phyloP scores from a whole-genome alignment of 2,888 invertebrate genomes.

The Meandrusa payeni region DNA sequence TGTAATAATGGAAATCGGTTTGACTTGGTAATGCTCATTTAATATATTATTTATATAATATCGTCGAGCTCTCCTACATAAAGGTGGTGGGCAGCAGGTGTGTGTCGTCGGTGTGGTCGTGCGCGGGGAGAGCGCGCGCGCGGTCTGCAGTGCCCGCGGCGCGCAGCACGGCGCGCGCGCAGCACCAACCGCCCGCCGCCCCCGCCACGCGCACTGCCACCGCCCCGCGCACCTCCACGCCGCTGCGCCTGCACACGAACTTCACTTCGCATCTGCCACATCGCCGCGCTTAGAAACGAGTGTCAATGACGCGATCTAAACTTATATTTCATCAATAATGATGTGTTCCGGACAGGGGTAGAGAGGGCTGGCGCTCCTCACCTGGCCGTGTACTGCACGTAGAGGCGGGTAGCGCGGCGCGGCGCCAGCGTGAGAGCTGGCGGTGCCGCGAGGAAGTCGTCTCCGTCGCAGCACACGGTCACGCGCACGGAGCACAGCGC shows the following conservation, averaged over 20 bases:
- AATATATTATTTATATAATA: no score
- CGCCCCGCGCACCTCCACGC: conserved; percentile 37
- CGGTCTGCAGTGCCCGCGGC: conserved; percentile 8
- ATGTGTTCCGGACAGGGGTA: neutral
- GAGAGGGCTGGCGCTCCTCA: conserved; percentile 24
- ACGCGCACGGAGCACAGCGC: conserved; percentile 33
- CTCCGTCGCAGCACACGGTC: conserved; percentile 39
- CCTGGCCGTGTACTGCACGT: conserved; percentile 55
- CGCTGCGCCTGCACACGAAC: conserved; percentile 24
- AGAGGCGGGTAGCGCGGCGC: conserved; percentile 36
- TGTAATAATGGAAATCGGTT: no score
- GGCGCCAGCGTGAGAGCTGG: conserved; percentile 39
- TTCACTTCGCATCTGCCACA: no score
- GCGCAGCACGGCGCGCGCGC: neutral
- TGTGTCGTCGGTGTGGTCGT: conserved; percentile 14
- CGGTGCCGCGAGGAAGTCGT: conserved; percentile 45
- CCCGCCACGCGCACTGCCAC: conserved; percentile 36
- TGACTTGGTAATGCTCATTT: no score
- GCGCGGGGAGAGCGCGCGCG: conserved; percentile 11
- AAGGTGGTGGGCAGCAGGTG: neutral
- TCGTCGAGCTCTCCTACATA: no score
- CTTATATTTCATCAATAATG: no score
- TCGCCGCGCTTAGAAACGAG: no score
- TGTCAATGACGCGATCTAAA: no score
- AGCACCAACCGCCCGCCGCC: conserved; percentile 8